Percentiles rank a stretch among this genome's conserved stretches.
Conservation (phyloP, 2,888 invertebrate genomes). For the Yponomeuta plumbellus region DNA sequence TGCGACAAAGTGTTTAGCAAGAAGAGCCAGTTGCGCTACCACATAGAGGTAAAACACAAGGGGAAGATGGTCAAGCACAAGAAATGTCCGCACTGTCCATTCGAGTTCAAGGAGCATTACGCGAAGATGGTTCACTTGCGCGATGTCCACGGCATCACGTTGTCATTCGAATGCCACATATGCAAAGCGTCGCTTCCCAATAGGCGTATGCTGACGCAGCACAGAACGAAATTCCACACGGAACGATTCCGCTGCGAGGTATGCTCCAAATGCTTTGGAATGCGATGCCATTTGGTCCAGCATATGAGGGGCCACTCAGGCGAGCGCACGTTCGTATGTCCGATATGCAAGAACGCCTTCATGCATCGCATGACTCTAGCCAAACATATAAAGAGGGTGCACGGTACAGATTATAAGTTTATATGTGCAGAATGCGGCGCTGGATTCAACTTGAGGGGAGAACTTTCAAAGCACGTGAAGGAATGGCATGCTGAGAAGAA, state of each 20-base stretch:
- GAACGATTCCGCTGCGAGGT: conserved; percentile 59
- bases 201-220: conserved; percentile 43
- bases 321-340: conserved; percentile 54
- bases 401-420: conserved; percentile 32
- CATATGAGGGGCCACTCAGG: conserved; percentile 60
- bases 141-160: conserved; percentile 39
- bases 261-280: conserved; percentile 61
- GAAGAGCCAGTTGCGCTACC: conserved; percentile 59
- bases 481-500: conserved; percentile 26
- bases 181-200: conserved; percentile 38
- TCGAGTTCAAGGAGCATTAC: conserved; percentile 47
- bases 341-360: conserved; percentile 58
- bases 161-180: conserved; percentile 38
- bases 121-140: conserved; percentile 43
- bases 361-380: conserved; percentile 53
- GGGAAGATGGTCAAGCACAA: conserved; percentile 35
- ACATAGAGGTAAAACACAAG: conserved; percentile 50
- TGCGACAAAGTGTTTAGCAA: conserved; percentile 57
- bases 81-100: conserved; percentile 40
- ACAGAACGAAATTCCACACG: conserved; percentile 47
- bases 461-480: conserved; percentile 30
- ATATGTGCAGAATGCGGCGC: conserved; percentile 34
- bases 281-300: conserved; percentile 57
- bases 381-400: conserved; percentile 56
- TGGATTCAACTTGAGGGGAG: conserved; percentile 31